These are phyloP conservation scores for Tetheella fluctuosa DNA, from an alignment of 2,888 invertebrate species.

Conservation along the genomic window DNA sequence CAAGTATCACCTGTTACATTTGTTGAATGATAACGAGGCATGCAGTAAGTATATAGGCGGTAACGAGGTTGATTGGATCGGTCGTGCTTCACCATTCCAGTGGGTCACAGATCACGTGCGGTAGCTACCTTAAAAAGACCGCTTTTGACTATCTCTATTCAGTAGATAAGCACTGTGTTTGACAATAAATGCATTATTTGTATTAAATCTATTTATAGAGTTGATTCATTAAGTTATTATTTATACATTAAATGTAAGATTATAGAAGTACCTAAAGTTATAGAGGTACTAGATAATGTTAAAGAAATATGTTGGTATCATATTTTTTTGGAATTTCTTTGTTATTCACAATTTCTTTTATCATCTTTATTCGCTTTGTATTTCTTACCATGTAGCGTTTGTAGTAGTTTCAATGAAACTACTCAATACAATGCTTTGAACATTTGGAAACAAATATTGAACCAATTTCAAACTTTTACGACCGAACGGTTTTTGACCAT, in stretches of 20 bases:
- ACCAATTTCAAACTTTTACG: conserved; percentile 10
- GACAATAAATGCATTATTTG: not conserved
- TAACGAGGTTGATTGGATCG: conserved; percentile 59
- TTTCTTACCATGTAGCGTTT: not conserved
- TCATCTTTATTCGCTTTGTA: not conserved
- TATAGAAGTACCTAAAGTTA: not conserved
- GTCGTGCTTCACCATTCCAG: conserved; percentile 42
- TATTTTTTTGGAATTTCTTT: no score
- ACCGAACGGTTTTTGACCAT: conserved; percentile 18
- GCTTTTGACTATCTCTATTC: conserved; percentile 27
- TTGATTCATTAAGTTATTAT: not conserved
- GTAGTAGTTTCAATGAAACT: not conserved
- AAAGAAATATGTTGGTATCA: no score
- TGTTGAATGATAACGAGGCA: conserved; percentile 30
- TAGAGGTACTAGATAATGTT: not conserved
- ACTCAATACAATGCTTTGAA: not conserved
- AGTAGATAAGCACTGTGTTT: not conserved
- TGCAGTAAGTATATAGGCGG: conserved; percentile 19
- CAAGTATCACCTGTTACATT: conserved; percentile 28
- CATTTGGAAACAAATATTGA: not conserved
- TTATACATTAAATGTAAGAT: not conserved
- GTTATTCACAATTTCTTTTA: not conserved
- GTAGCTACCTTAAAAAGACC: conserved; percentile 39
- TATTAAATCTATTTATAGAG: not conserved
- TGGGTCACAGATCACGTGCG: conserved; percentile 53